phyloP scores from a whole-genome alignment of 2,888 invertebrate genomes.

The Eustalomyia histrio region DNA sequence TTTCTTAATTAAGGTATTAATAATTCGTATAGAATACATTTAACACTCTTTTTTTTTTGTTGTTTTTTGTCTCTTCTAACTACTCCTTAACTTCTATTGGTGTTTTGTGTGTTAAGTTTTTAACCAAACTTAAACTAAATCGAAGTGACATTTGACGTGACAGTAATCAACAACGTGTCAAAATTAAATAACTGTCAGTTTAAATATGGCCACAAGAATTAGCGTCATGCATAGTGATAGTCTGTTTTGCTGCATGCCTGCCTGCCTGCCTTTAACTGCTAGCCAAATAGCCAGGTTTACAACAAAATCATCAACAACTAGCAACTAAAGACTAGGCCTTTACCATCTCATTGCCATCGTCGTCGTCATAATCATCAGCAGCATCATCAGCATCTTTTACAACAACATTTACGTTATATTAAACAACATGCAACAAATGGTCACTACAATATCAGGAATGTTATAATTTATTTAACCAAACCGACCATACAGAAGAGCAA shows the following conservation, averaged over 20 bases:
- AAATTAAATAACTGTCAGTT: constrained; percentile 71
- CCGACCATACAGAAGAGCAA: constrained; percentile 36
- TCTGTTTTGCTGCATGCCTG: constrained; percentile 32
- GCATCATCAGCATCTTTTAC: constrained; percentile 46
- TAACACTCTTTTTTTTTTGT: neutral
- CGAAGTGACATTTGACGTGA: constrained; percentile 68
- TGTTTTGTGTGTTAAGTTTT: constrained; percentile 38
- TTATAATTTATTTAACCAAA: constrained; percentile 64
- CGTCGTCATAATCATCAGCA: constrained; percentile 33
- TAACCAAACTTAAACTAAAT: constrained; percentile 63
- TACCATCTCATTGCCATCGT: constrained; percentile 20
- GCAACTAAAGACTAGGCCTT: constrained; percentile 6
- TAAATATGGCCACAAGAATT: constrained; percentile 70
- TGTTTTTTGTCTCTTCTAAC: neutral
- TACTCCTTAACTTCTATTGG: constrained; percentile 4
- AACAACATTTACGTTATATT: constrained; percentile 28
- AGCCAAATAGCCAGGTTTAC: constrained; percentile 25
- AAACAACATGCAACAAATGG: constrained; percentile 55
- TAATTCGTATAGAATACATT: neutral
- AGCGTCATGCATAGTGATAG: constrained; percentile 66
- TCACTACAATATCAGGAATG: constrained; percentile 61
- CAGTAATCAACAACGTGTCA: constrained; percentile 71
- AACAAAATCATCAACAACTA: constrained; percentile 4
- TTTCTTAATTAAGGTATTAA: no score
- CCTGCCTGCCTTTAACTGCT: constrained; percentile 9